Base-by-base conservation (phyloP, 1,140 invertebrate species). In the Micrasema minimum region DNA sequence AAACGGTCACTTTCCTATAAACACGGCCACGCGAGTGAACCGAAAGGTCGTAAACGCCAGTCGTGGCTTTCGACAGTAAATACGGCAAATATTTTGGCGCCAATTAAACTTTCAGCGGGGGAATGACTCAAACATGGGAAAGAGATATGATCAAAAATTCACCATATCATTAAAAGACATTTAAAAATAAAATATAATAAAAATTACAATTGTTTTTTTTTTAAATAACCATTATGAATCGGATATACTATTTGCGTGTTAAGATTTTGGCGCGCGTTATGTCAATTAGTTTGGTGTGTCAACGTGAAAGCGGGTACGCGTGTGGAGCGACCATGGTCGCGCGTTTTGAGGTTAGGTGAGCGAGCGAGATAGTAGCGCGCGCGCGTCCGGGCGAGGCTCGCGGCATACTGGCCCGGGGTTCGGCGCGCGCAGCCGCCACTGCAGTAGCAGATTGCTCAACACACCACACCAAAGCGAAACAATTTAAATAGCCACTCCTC, bases 401-500 rank as follows among this genome's bases (percentile, higher is more conserved):
- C 61, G 59, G 72, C 41, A 50, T 41, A 73, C 72, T 73, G 72
- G 72, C 72, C 67, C 59, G 50, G 71, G 65, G 51, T 20, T 18
- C 46, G 61, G 72, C 72, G 71, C 66, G 71, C 71, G 62, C 72
- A 61, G 9, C 61, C 43, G 26, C 57, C 67, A 73, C 72, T 73
- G 72, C 72, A 73, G 72, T 73, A 62, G n/a, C n/a, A n/a, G n/a
- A n/a, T n/a, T n/a, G n/a, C n/a, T n/a, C n/a, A n/a, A n/a, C n/a
- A n/a, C n/a, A n/a, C n/a, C n/a, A n/a, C n/a, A n/a, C n/a, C n/a
- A n/a, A n/a, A n/a, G n/a, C n/a, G n/a, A n/a, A n/a, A n/a, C n/a
- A n/a, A n/a, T n/a, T n/a, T n/a, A n/a, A n/a, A n/a, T n/a, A n/a
- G n/a, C n/a, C n/a, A n/a, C n/a, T n/a, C n/a, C n/a, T n/a, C n/a